Evolutionary conservation across 1,140 invertebrate species (phyloP).

Genomic region (Triops cancriformis): DNA sequence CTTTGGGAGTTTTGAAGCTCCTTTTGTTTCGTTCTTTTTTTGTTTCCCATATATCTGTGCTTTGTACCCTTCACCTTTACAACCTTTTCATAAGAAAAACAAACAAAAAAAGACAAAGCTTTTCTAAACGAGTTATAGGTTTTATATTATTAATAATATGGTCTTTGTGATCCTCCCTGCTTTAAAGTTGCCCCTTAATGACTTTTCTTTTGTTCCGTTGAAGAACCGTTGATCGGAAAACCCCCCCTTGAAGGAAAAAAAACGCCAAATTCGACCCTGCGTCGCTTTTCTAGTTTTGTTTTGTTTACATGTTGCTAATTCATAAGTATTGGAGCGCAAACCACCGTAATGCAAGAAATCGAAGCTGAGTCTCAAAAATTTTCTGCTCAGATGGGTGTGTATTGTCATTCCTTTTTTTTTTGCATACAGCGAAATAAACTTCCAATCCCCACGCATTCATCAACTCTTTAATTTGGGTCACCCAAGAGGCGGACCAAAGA

Average conservation of each 20-base stretch:
- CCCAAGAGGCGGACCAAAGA: neutral
- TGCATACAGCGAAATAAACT: slow-evolving; percentile 6
- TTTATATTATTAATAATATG: slow-evolving; percentile 18
- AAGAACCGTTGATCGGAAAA: neutral
- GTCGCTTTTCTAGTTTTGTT: slow-evolving; percentile 27
- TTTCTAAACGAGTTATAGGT: slow-evolving; percentile 19
- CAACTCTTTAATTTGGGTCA: neutral
- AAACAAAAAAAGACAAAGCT: neutral
- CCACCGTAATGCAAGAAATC: slow-evolving; percentile 13
- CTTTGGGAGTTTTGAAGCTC: slow-evolving; percentile 83
- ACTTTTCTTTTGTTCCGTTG: neutral
- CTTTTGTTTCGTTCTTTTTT: slow-evolving; percentile 17
- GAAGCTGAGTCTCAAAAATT: slow-evolving; percentile 21
- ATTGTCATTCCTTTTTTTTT: neutral
- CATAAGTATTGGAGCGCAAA: neutral
- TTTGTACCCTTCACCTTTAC: neutral
- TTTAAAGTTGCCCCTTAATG: too few relatives aligned
- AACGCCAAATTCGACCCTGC: slow-evolving; percentile 26
- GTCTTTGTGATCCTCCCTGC: neutral
- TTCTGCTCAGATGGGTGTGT: slow-evolving; percentile 7
- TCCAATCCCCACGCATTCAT: neutral
- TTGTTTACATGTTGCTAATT: neutral
- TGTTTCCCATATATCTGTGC: slow-evolving; percentile 8
- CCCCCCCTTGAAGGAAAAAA: neutral
- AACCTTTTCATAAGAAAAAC: neutral